These are phyloP conservation scores for Euphydryas editha DNA, from an alignment of 2,888 invertebrate genomes.

Conservation along the genomic window DNA sequence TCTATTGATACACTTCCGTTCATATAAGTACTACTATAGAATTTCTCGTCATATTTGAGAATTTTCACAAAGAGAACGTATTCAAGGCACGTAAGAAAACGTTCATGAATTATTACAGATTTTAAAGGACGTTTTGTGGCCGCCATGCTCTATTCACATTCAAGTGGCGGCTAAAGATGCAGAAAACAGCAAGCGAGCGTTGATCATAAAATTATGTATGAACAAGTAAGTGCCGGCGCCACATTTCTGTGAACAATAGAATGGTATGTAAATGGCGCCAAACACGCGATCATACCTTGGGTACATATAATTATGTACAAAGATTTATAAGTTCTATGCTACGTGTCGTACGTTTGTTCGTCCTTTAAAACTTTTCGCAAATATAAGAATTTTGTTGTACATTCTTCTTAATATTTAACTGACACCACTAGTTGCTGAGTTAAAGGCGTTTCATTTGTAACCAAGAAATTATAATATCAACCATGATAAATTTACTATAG, in stretches of 20 bases:
- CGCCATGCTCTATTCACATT: conserved; percentile 61
- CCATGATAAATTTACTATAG: background rate
- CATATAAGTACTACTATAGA: conserved; percentile 42
- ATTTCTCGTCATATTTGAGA: conserved; percentile 48
- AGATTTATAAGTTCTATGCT: conserved; percentile 3
- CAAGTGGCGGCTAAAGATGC: conserved; percentile 59
- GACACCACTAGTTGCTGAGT: background rate
- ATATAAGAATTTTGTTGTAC: background rate
- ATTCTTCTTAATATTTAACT: background rate
- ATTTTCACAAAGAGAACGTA: conserved; percentile 50
- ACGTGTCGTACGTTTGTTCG: conserved; percentile 39
- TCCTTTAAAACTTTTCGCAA: conserved; percentile 26
- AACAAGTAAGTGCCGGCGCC: conserved; percentile 74
- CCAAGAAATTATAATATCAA: conserved; percentile 4
- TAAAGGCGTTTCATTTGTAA: background rate
- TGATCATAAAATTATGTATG: conserved; percentile 75
- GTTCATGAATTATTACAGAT: conserved; percentile 70
- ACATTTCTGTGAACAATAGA: conserved; percentile 80
- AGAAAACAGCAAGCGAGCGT: conserved; percentile 68
- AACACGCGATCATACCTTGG: conserved; percentile 69
- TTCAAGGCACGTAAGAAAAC: conserved; percentile 60
- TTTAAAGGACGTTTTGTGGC: conserved; percentile 55
- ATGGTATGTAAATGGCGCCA: conserved; percentile 75
- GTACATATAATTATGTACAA: conserved; percentile 53
- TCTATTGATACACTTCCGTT: conserved; percentile 61